phyloP scores from a whole-genome alignment of 2,888 invertebrate genomes.

The Muschampia plurimacula region DNA sequence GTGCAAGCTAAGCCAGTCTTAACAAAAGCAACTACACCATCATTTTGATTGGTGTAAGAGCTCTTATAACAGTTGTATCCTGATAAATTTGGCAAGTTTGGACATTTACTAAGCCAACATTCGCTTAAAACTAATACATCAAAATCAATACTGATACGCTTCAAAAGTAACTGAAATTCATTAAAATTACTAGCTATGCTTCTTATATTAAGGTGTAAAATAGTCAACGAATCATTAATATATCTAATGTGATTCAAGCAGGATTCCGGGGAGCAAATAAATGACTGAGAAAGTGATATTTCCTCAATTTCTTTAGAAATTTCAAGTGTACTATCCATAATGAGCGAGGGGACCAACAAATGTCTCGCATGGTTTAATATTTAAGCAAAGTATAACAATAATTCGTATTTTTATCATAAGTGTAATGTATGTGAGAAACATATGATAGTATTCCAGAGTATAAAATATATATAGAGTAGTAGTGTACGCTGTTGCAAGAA shows the following conservation, averaged over 20 bases:
- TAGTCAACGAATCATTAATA: not conserved
- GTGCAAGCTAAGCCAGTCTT: not conserved
- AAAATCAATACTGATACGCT: not conserved
- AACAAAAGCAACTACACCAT: not conserved
- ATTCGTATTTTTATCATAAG: too few relatives aligned
- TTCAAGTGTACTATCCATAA: not conserved
- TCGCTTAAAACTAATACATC: not conserved
- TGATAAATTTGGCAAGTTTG: not conserved
- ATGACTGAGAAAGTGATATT: not conserved
- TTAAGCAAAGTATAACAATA: too few relatives aligned
- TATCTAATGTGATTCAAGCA: not conserved
- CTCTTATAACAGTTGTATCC: not conserved
- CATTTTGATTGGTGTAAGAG: not conserved
- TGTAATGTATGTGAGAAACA: too few relatives aligned
- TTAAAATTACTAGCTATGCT: not conserved
- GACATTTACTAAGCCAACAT: conserved; percentile 1
- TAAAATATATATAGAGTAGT: not conserved
- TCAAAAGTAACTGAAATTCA: not conserved
- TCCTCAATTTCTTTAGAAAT: not conserved
- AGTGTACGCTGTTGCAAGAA: too few relatives aligned
- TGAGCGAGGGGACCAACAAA: not conserved
- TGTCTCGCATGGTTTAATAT: too few relatives aligned
- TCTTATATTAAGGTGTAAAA: not conserved
- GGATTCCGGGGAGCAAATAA: not conserved
- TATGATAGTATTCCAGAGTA: not conserved